Base-by-base conservation (phyloP, 2,797 vertebrate genomes). In the Tolypeutes matacus region DNA sequence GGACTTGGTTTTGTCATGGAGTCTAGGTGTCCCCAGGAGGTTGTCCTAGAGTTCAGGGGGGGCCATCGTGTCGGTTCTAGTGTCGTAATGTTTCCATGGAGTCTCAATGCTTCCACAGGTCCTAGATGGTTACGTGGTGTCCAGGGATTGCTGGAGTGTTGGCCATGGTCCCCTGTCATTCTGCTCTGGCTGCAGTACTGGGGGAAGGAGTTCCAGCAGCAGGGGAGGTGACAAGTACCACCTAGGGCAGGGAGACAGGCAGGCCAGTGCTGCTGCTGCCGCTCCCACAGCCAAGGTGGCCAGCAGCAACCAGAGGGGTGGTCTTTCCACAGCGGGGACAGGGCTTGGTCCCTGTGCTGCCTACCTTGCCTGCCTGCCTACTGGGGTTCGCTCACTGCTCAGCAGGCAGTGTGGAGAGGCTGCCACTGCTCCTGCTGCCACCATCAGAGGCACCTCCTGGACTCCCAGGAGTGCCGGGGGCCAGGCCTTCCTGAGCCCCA, bases 1-100 rank as follows among this genome's bases (percentile, higher is more conserved):
- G 69, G n/a, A 58, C 53, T 62, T 72, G 39, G 42, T 73, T 96
- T 80, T 95, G 56, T 49, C 34, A 4, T 34, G 11, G 39, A 70
- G 29, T 23, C 49, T 53, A 29, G 60, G 51, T 36, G 11, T 56
- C 62, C 49, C 51, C 53, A 14, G 53, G 51, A 73, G 60, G 25
- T 78, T 31, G 36, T 53, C 53, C 51, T 70, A 13, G 70, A 46
- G 60, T 53, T 70, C 31, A 70, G 84, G 56, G n/a, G 31, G 72
- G 67, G 49, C 49, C 69, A 10, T 7, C 14, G 23, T 17, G 0
- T 23, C 15, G 31, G 9, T 8, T n/a, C 2, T 42, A 0, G 7
- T 18, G 12, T 56, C 34, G 29, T 25, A 3, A 0, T 69, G 42
- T 13, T 23, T 69, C 58, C 42, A 0, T 9, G 58, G 39, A 2